These are phyloP conservation scores for Henicopernis longicauda DNA, from an alignment of 2,113 vertebrate species.

Conservation along the genomic window DNA sequence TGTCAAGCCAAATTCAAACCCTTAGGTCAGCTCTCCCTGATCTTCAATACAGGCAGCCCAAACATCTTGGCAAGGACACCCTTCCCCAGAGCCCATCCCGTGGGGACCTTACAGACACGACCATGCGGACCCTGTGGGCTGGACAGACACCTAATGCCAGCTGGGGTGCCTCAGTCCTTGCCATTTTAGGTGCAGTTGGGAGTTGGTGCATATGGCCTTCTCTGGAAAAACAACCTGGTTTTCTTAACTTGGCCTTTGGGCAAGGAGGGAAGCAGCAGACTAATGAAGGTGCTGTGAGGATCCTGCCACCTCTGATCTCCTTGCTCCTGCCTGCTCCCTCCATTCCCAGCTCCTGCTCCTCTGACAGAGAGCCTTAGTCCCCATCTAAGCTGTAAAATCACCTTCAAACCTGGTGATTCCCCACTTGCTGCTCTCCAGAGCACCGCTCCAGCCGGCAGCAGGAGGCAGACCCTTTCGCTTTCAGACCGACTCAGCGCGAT, in stretches of 20 bases:
- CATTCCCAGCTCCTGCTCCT: neutral
- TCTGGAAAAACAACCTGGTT: neutral
- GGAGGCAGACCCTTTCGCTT: neutral
- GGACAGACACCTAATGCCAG: neutral
- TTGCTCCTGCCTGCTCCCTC: neutral
- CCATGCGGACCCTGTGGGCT: neutral
- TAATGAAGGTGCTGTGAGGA: neutral
- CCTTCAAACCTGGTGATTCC: neutral
- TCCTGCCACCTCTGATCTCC: neutral
- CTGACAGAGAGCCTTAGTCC: neutral
- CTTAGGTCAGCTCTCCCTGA: neutral
- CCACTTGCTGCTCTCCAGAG: neutral
- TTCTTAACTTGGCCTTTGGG: neutral
- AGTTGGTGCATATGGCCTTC: neutral
- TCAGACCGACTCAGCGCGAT: neutral
- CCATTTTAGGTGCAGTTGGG: neutral
- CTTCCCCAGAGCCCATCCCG: rapidly evolving
- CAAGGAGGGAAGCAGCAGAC: neutral
- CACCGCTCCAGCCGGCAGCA: rapidly evolving
- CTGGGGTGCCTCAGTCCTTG: neutral
- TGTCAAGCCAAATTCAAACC: neutral
- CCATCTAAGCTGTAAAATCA: neutral
- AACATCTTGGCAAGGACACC: neutral
- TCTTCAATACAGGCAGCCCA: neutral
- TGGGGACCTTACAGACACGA: neutral